phyloP scores from a whole-genome alignment of 2,113 vertebrate genomes.

The Crotophaga sulcirostris region DNA sequence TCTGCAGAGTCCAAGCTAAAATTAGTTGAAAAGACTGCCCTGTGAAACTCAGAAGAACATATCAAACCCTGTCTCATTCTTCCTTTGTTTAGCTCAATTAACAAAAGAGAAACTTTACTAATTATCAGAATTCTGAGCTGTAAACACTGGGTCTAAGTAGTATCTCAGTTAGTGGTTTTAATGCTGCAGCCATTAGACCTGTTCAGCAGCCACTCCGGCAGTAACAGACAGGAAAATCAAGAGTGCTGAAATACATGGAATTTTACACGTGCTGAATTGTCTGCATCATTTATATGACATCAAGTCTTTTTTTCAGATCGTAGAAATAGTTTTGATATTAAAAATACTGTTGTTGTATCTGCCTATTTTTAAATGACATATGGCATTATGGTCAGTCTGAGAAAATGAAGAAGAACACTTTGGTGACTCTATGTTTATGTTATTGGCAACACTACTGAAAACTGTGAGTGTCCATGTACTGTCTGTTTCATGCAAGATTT shows the following conservation, averaged over 20 bases:
- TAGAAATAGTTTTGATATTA: not conserved
- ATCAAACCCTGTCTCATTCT: not conserved
- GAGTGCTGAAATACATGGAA: not conserved
- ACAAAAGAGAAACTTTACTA: not conserved
- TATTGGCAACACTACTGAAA: not conserved
- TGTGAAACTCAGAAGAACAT: not conserved
- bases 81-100: not conserved
- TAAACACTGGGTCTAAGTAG: not conserved
- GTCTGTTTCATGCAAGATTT: slow-evolving; percentile 68
- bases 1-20: not conserved
- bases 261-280: not conserved
- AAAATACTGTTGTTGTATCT: not conserved
- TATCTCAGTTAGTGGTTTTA: not conserved
- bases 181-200: not conserved
- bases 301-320: not conserved
- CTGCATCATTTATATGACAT: not conserved
- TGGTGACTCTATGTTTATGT: not conserved
- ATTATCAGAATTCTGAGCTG: not conserved
- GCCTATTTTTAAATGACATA: not conserved
- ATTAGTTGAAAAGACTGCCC: not conserved
- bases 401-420: not conserved
- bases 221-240: not conserved
- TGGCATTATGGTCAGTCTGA: not conserved
- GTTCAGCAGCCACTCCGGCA: not conserved
- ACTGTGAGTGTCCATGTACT: not conserved